Evolutionary conservation across 2,797 vertebrate species (phyloP).

Genomic region (Crenuchus spilurus): DNA sequence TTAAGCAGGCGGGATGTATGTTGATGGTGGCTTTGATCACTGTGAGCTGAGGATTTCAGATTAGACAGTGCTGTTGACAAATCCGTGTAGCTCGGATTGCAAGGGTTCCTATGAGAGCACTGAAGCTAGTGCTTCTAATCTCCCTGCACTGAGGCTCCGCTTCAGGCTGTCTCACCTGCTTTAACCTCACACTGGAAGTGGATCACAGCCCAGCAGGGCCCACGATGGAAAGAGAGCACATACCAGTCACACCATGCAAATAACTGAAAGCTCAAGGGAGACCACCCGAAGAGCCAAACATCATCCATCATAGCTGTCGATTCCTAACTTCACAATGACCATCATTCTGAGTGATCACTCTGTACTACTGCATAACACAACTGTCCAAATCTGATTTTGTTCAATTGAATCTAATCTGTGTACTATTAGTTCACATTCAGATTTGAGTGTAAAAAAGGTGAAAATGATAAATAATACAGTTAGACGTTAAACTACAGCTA

Average conservation of each 20-base stretch:
- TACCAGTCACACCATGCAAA: not conserved
- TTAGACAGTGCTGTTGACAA: slow-evolving; percentile 32
- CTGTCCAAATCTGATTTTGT: too few species aligned
- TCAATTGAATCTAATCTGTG: too few species aligned
- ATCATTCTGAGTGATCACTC: too few species aligned
- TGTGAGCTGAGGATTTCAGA: slow-evolving; percentile 1
- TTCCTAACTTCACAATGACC: not conserved
- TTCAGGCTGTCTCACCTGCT: slow-evolving; percentile 11
- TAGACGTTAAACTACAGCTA: too few species aligned
- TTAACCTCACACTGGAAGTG: slow-evolving; percentile 20
- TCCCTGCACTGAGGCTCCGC: not conserved
- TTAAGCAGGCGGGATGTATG: not conserved
- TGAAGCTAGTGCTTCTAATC: slow-evolving; percentile 5
- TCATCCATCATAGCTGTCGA: not conserved
- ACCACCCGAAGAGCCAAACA: not conserved
- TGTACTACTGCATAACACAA: too few species aligned
- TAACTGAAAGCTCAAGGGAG: not conserved
- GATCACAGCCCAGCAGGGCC: not conserved
- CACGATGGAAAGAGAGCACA: not conserved
- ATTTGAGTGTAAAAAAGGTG: too few species aligned
- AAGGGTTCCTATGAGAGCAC: slow-evolving; percentile 2
- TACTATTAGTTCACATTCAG: too few species aligned
- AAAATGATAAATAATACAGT: too few species aligned
- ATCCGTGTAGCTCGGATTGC: slow-evolving; percentile 32
- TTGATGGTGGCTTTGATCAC: not conserved